Percentiles rank a stretch among this genome's conserved stretches.
phyloP scores from a whole-genome alignment of 2,888 invertebrate species.

The Ennomos quercinarius region DNA sequence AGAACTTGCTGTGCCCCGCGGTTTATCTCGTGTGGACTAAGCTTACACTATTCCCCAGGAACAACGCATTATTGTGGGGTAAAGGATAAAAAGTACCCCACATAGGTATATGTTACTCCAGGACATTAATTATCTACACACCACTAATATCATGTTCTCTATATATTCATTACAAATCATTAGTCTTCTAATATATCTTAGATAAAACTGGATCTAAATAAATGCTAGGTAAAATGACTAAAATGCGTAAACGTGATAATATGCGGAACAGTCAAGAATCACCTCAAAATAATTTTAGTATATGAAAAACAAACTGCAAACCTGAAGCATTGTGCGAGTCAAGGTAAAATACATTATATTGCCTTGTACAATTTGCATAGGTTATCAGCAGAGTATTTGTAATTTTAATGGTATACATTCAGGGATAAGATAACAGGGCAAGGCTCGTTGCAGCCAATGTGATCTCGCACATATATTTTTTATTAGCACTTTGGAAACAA shows the following conservation, averaged over 20 bases:
- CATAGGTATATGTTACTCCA: neutral
- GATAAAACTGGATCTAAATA: no score
- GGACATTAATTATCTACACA: neutral
- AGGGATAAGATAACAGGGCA: slow-evolving; percentile 21
- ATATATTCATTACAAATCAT: neutral
- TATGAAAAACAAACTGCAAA: slow-evolving; percentile 38
- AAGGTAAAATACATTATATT: slow-evolving; percentile 36
- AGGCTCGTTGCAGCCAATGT: slow-evolving; percentile 22
- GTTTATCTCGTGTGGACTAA: no score
- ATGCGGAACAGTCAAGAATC: slow-evolving; percentile 32
- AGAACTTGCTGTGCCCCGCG: no score
- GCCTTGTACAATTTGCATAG: slow-evolving; percentile 33
- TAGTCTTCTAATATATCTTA: no score
- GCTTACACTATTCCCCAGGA: no score
- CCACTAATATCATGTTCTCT: neutral
- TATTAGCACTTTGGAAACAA: neutral
- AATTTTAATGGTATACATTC: slow-evolving; percentile 21
- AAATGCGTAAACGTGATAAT: slow-evolving; percentile 17
- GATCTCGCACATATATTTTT: neutral
- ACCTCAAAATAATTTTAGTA: slow-evolving; percentile 27
- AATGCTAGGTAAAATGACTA: neutral
- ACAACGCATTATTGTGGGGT: no score
- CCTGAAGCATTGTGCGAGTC: slow-evolving; percentile 27
- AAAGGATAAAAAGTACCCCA: no score
- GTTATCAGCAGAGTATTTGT: slow-evolving; percentile 28